A percentile compares a stretch with the other conserved stretches of the same genome.
These are phyloP conservation scores for Eubucco bourcierii DNA, from an alignment of 2,113 vertebrate genomes.

Conservation along the genomic window DNA sequence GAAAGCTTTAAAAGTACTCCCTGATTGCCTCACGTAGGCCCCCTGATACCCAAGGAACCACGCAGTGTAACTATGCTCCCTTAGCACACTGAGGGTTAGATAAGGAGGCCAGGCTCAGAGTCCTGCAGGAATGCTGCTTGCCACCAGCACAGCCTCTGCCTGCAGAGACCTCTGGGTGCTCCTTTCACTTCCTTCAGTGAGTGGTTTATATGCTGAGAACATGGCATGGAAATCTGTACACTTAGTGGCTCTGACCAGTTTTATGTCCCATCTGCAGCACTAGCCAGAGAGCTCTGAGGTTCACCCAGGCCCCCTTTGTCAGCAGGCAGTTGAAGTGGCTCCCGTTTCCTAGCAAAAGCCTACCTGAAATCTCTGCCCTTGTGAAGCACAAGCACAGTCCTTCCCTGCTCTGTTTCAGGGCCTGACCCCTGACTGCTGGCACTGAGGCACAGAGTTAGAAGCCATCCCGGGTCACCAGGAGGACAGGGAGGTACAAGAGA, in stretches of 20 bases:
- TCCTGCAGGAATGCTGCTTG: background rate
- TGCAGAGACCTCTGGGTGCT: background rate
- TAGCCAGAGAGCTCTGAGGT: background rate
- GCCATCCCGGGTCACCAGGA: background rate
- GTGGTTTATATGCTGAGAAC: background rate
- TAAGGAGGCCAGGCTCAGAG: background rate
- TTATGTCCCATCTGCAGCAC: background rate
- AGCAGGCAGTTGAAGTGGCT: background rate
- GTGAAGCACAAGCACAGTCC: background rate
- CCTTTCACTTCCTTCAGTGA: background rate
- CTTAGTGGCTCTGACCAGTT: background rate
- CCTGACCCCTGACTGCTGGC: fast-evolving
- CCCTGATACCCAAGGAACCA: background rate
- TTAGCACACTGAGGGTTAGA: background rate
- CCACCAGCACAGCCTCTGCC: background rate
- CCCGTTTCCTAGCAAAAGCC: background rate
- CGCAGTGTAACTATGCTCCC: slow-evolving; percentile 24
- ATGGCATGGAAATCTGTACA: fast-evolving
- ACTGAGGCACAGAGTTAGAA: background rate
- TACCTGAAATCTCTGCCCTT: background rate
- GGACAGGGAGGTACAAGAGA: background rate
- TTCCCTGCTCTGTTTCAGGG: background rate
- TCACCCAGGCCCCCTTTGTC: background rate
- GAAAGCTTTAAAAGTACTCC: slow-evolving; percentile 26
- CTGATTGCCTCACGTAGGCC: background rate